Evolutionary conservation across 2,113 vertebrate species (phyloP).

Genomic region (Trichechus manatus): DNA sequence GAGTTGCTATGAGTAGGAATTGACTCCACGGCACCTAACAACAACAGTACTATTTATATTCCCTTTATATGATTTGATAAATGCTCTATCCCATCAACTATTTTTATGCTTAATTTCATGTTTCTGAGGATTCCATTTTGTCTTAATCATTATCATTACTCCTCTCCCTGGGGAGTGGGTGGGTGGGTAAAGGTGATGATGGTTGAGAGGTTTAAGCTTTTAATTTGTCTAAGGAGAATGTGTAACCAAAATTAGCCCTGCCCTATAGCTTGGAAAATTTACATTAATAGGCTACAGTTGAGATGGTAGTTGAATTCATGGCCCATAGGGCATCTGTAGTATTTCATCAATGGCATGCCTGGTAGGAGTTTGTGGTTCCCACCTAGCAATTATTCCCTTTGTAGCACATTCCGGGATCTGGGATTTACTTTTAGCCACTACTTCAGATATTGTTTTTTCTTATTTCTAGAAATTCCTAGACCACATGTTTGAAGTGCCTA

Average conservation of each 20-base stretch:
- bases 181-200: neutral
- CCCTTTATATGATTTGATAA: slow-evolving; percentile 35
- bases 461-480: slow-evolving; percentile 42
- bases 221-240: neutral
- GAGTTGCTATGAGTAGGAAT: no score
- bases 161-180: neutral
- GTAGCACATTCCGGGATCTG: neutral
- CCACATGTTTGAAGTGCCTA: neutral
- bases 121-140: slow-evolving; percentile 12
- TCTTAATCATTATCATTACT: slow-evolving; percentile 40
- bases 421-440: neutral
- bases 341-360: neutral
- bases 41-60: neutral
- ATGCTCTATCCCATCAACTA: neutral
- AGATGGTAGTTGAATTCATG: neutral
- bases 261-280: neutral
- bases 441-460: neutral
- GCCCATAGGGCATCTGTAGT: neutral
- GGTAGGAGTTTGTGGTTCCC: neutral
- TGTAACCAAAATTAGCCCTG: neutral
- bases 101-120: neutral
- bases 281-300: neutral
- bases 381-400: neutral
- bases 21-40: no score
- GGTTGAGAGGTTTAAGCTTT: neutral